phyloP scores from a whole-genome alignment of 2,797 vertebrate species.

The Tokudaia muenninki region DNA sequence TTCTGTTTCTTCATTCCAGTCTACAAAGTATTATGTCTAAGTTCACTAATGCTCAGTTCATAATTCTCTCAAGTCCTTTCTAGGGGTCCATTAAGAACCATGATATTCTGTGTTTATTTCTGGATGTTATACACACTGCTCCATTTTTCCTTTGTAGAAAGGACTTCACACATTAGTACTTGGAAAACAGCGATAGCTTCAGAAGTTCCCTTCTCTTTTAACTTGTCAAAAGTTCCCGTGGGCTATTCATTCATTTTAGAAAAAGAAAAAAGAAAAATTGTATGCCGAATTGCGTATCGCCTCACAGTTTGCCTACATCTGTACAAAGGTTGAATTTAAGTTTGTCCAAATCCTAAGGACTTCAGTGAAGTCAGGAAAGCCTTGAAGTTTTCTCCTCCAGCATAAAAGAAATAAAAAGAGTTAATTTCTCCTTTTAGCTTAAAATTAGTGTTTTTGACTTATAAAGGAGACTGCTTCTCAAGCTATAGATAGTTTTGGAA shows the following conservation, averaged over 20 bases:
- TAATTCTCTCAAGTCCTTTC: background rate
- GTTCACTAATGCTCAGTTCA: background rate
- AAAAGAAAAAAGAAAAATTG: background rate
- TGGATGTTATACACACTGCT: background rate
- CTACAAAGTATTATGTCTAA: background rate
- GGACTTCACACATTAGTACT: background rate
- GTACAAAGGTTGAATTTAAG: slow-evolving; percentile 20
- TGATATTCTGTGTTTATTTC: background rate
- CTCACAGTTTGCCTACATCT: background rate
- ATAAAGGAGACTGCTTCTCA: background rate
- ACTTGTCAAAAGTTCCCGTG: background rate
- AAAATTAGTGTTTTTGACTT: background rate
- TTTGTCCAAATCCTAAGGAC: background rate
- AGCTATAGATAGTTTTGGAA: background rate
- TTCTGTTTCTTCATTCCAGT: background rate
- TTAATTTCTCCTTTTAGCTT: background rate
- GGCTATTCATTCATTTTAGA: slow-evolving; percentile 21
- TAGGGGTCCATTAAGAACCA: slow-evolving; percentile 27
- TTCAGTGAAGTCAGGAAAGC: background rate
- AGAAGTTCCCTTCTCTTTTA: slow-evolving; percentile 28
- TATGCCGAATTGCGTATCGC: background rate
- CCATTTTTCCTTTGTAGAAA: background rate
- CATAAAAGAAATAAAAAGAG: background rate
- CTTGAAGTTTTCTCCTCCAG: background rate
- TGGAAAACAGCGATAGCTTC: background rate